A percentile compares a stretch with the other conserved stretches of the same genome.
Evolutionary conservation across 2,797 vertebrate species (phyloP).

Genomic region (Nyctibius grandis): DNA sequence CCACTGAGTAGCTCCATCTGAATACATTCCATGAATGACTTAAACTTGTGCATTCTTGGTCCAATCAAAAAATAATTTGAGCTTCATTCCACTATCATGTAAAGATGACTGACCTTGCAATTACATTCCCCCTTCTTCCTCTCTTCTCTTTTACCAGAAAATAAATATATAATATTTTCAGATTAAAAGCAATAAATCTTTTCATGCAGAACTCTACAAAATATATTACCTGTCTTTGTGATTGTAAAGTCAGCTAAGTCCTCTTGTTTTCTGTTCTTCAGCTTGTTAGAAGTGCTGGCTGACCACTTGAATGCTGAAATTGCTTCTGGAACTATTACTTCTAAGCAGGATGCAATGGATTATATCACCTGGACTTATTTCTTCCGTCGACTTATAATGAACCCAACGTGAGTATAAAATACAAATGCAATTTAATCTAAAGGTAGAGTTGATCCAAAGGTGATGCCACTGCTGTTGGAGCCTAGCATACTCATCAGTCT

Average conservation of each 20-base stretch:
- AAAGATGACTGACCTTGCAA: slow-evolving; percentile 16
- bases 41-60: slow-evolving; percentile 8
- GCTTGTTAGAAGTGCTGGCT: slow-evolving; percentile 90
- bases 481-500: not conserved
- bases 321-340: slow-evolving; percentile 91
- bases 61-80: slow-evolving; percentile 34
- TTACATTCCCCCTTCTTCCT: not conserved
- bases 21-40: not conserved
- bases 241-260: slow-evolving; percentile 3
- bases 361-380: slow-evolving; percentile 99
- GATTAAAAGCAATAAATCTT: slow-evolving; percentile 34
- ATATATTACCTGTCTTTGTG: slow-evolving; percentile 12
- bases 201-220: not conserved
- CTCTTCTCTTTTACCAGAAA: not conserved
- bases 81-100: slow-evolving; percentile 20
- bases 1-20: slow-evolving; percentile 15
- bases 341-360: slow-evolving; percentile 98
- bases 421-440: not conserved
- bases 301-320: slow-evolving; percentile 98
- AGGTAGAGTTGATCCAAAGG: slow-evolving; percentile 24
- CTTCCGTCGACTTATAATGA: slow-evolving; percentile 97
- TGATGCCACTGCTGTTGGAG: not conserved
- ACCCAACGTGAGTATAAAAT: slow-evolving; percentile 85
- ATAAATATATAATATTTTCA: slow-evolving; percentile 33
- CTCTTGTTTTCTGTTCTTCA: slow-evolving; percentile 60